Percentiles rank a stretch among this genome's conserved stretches.
Evolutionary conservation across 2,113 vertebrate genomes (phyloP).

Genomic region (Hippocampus zosterae): DNA sequence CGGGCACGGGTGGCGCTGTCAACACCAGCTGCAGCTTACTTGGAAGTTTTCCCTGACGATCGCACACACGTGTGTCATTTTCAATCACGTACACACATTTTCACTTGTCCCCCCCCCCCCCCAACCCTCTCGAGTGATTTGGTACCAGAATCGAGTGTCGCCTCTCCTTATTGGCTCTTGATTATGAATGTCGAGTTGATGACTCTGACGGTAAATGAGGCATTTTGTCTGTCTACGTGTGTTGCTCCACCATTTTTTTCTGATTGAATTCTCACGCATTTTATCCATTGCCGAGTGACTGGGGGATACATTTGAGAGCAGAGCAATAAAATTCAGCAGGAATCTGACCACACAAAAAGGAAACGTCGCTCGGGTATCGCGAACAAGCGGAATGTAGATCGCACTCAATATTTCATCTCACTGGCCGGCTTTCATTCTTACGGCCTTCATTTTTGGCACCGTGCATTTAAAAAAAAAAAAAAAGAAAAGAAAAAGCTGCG

Average conservation of each 20-base stretch:
- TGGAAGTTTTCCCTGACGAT: too few species aligned
- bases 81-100: too few species aligned
- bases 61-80: too few species aligned
- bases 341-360: conserved; percentile 10
- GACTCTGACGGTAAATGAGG: too few species aligned
- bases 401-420: conserved; percentile 16
- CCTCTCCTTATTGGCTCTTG: too few species aligned
- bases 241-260: not conserved
- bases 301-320: conserved; percentile 41
- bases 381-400: conserved; percentile 38
- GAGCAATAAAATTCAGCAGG: conserved; percentile 11
- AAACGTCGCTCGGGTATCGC: conserved; percentile 22
- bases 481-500: conserved; percentile 42
- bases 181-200: too few species aligned
- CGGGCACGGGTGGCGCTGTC: too few species aligned
- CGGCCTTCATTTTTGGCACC: conserved; percentile 62
- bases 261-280: too few species aligned
- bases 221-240: not conserved
- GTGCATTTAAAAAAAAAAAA: conserved; percentile 47
- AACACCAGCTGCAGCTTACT: too few species aligned
- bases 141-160: too few species aligned
- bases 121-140: too few species aligned
- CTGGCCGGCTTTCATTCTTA: conserved; percentile 22
- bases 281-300: conserved; percentile 11
- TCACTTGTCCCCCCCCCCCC: too few species aligned